phyloP scores from a whole-genome alignment of 2,888 invertebrate genomes.

The Parelbella ahira region DNA sequence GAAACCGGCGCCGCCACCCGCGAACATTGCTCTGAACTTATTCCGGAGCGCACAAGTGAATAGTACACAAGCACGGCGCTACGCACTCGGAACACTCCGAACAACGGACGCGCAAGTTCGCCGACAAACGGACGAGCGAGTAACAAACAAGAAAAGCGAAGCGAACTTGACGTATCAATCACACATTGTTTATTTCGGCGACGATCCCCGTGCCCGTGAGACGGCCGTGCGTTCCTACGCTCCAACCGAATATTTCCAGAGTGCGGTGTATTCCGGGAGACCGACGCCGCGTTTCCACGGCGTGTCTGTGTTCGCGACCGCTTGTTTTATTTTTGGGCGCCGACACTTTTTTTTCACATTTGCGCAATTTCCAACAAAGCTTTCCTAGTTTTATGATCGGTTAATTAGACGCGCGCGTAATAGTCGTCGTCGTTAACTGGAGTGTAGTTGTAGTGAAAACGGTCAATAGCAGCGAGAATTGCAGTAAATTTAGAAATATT shows the following conservation, averaged over 20 bases:
- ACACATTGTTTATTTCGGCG: constrained; percentile 37
- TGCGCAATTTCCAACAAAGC: constrained; percentile 45
- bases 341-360: constrained; percentile 42
- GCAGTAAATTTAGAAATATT: constrained; percentile 33
- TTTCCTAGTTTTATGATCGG: constrained; percentile 38
- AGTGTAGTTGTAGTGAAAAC: constrained; percentile 21
- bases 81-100: too few species aligned
- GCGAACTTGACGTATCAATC: constrained; percentile 27
- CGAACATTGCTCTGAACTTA: too few species aligned
- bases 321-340: constrained; percentile 51
- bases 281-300: constrained; percentile 35
- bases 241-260: constrained; percentile 43
- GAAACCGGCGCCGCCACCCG: constrained; percentile 68
- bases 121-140: too few species aligned
- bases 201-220: constrained; percentile 24
- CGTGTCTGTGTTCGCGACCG: constrained; percentile 43
- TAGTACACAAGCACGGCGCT: too few species aligned
- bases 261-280: constrained; percentile 44
- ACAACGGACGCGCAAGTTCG: too few species aligned
- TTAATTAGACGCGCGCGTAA: constrained; percentile 34
- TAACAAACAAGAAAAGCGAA: too few species aligned
- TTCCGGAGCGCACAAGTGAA: too few species aligned
- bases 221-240: constrained; percentile 31
- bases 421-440: constrained; percentile 25
- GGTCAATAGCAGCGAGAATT: constrained; percentile 21